Evolutionary conservation across 1,140 invertebrate species (phyloP).

Genomic region (Psilanteris sp.): DNA sequence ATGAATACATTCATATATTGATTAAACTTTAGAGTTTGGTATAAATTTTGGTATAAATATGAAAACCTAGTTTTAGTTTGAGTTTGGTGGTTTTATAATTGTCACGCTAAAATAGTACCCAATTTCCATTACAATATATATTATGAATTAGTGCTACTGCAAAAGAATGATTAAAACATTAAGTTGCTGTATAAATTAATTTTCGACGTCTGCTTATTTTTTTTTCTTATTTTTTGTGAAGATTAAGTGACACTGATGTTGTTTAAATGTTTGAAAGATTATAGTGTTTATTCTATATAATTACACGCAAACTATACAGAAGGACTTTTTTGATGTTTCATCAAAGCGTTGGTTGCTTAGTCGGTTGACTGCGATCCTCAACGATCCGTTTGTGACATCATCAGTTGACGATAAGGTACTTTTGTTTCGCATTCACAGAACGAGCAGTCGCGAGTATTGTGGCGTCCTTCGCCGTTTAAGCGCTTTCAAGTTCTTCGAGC

Average conservation of each 20-base stretch:
- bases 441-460: constrained; percentile 55
- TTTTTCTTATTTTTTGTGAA: too few relatives aligned
- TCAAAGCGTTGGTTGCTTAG: constrained; percentile 34
- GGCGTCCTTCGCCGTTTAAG: constrained; percentile 40
- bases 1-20: too few relatives aligned
- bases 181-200: too few relatives aligned
- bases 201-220: too few relatives aligned
- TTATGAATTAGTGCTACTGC: too few relatives aligned
- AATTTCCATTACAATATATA: too few relatives aligned
- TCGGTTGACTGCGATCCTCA: constrained; percentile 20
- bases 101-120: too few relatives aligned
- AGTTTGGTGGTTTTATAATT: too few relatives aligned
- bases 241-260: constrained; percentile 3
- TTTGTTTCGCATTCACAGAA: constrained; percentile 59
- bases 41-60: too few relatives aligned
- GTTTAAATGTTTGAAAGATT: neutral
- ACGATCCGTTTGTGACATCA: constrained; percentile 55
- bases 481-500: constrained; percentile 54
- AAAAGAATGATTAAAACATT: too few relatives aligned
- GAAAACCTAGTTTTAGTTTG: too few relatives aligned
- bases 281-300: constrained; percentile 22
- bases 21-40: too few relatives aligned
- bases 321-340: constrained; percentile 44
- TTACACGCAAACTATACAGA: constrained; percentile 19
- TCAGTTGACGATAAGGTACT: constrained; percentile 57